Evolutionary conservation across 1,140 invertebrate species (phyloP), one percentile per base, ranked within the genome.

Genomic region (Drosophila pectinifera): DNA sequence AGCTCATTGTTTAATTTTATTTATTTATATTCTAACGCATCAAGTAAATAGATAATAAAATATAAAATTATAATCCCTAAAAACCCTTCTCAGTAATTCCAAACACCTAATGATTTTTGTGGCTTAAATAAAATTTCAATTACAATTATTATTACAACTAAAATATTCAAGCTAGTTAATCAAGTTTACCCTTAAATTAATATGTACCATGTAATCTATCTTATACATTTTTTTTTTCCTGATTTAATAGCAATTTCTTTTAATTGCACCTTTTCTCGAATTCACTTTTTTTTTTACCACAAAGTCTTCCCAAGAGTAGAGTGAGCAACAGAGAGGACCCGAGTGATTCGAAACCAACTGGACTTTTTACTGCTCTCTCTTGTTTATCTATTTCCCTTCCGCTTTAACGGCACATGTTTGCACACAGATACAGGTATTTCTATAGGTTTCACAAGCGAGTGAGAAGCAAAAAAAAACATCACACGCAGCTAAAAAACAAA

Each of bases 301-400:
- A 16, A 13, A 22, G 18, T 2, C 11, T 10, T 18, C 0, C 11
- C 13, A 22, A 18, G 11, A 26, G 31, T 24, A 56, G n/a, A 28
- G 5, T 2, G 7, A 38, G 16, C 16, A 2, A 6, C 2, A 39
- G n/a, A 56, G 18, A 39, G 34, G 20, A 22, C 41, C 31, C 6
- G 7, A n/a, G n/a, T n/a, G n/a, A n/a, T n/a, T n/a, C n/a, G n/a
- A 28, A 31, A 6, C n/a, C 10, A 36, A 14, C 58, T 31, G 55
- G 62, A 57, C 31, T 45, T 64, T 65, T 36, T 65, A 41, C 24
- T 53, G 46, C 45, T 69, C 45, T 67, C 38, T 65, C 22, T 45
- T 70, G 48, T 55, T 67, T 70, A 68, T 70, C 62, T 43, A 22
- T 56, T 53, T 26, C n/a, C 36, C 16, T 24, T 10, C 2, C 16